Conservation (phyloP, 2,113 vertebrate genomes). For the Phyllopteryx taeniolatus region DNA sequence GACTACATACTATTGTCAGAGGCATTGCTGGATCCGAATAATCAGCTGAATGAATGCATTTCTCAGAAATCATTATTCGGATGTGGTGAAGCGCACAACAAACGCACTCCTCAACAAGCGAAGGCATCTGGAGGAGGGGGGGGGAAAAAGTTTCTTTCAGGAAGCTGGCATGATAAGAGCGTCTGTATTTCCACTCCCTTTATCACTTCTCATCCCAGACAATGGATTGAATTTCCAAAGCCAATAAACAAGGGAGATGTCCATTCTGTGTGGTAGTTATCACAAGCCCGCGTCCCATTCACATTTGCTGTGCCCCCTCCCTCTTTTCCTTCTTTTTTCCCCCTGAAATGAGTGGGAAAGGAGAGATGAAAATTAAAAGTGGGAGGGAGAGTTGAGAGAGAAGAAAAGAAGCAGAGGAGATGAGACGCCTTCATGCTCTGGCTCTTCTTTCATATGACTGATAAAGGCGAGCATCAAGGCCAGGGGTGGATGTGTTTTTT, state of each 20-base stretch:
- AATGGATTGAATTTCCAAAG: slow-evolving; percentile 77
- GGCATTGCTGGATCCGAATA: slow-evolving; percentile 64
- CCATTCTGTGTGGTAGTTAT: slow-evolving; percentile 74
- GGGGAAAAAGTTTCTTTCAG: slow-evolving; percentile 68
- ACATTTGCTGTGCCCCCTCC: slow-evolving; percentile 52
- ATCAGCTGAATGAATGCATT: slow-evolving; percentile 72
- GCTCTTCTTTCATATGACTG: slow-evolving; percentile 68
- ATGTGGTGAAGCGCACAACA: slow-evolving; percentile 62
- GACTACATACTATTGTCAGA: slow-evolving; percentile 67
- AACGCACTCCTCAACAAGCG: slow-evolving; percentile 67
- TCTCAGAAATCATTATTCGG: slow-evolving; percentile 68
- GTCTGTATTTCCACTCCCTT: slow-evolving; percentile 73
- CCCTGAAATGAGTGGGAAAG: slow-evolving; percentile 58
- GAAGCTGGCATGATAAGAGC: slow-evolving; percentile 72
- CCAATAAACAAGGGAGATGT: slow-evolving; percentile 77
- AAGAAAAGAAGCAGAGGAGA: slow-evolving; percentile 61
- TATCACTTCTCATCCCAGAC: slow-evolving; percentile 71
- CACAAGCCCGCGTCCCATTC: slow-evolving; percentile 67
- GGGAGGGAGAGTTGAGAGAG: slow-evolving; percentile 54
- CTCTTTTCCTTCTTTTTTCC: slow-evolving; percentile 43
- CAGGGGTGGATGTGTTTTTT: slow-evolving; percentile 57
- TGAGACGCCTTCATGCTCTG: slow-evolving; percentile 66
- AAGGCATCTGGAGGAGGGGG: slow-evolving; percentile 47
- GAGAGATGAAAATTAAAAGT: slow-evolving; percentile 69
- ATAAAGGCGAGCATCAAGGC: slow-evolving; percentile 70